Base-by-base conservation (phyloP, 2,113 vertebrate species). In the Pteruthius melanotis region DNA sequence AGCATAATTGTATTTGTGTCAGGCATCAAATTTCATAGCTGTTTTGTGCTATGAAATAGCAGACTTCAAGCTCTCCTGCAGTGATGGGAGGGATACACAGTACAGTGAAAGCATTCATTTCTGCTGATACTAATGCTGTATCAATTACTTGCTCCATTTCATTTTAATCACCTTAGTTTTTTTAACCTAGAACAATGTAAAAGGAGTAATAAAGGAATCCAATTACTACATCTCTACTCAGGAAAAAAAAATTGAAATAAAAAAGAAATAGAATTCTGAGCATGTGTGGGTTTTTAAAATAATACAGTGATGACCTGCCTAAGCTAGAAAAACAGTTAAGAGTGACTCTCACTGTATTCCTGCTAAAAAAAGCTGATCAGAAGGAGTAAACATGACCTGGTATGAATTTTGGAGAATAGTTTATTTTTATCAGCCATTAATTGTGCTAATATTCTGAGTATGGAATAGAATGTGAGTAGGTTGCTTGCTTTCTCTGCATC, bases 111-210 rank as follows among this genome's bases (percentile, higher is more conserved):
- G 12, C 0, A 0, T 94, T 75, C 11, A 4, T 86, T 89, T 96
- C 66, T 94, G 90, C 88, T 95, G 86, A 86, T 87, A 60, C 37
- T 61, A 52, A 60, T 61, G 47, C 50, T 93, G 92, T 89, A 61
- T 50, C 88, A 86, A 80, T 93, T 94, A 88, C 89, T 93, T 95
- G 94, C 90, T 96, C 91, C 75, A 95, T 95, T 97, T 95, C 15
- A 86, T 91, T 95, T 96, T 89, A 96, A 96, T 95, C 88, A 91
- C 63, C 69, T 88, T 83, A 87, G 59, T 69, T 72, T 83, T 3
- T 93, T 95, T 87, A 83, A 84, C 60, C 37, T 52, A 64, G 64
- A 77, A 66, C 16, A 12, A 52, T 78, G 56, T 52, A 94, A 66
- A 87, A 88, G 47, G 81, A 97, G 15, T 68, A 94, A 84, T 30